A percentile compares a stretch with the other conserved stretches of the same genome.
Conservation (phyloP, 1,140 invertebrate genomes). For the Bombus pyrosoma region DNA sequence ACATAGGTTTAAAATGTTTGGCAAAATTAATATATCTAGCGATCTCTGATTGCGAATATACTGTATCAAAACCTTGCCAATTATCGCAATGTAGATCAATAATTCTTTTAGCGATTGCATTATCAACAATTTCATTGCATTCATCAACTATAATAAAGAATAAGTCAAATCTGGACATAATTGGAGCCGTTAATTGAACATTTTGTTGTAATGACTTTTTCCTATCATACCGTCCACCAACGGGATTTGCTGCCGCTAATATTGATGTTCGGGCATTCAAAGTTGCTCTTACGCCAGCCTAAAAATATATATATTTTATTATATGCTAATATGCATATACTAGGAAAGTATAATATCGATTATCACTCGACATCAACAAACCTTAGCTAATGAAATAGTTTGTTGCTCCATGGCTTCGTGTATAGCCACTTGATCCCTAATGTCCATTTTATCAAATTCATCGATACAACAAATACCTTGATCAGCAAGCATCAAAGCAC, state of each 20-base stretch:
- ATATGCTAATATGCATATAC: constrained; percentile 23
- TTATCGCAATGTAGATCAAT: constrained; percentile 96
- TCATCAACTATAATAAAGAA: constrained; percentile 99
- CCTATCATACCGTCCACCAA: constrained; percentile 97
- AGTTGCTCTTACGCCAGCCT: constrained; percentile 98
- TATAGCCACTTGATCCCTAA: constrained; percentile 98
- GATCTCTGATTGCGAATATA: constrained; percentile 94
- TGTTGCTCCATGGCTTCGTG: constrained; percentile 99
- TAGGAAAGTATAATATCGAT: constrained; percentile 10
- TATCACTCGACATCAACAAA: constrained; percentile 65
- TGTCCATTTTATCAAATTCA: constrained; percentile 99
- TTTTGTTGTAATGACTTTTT: constrained; percentile 98
- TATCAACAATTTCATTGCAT: constrained; percentile 96
- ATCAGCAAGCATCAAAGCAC: constrained; percentile 99
- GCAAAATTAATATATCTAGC: constrained; percentile 98
- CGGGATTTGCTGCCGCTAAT: constrained; percentile 98
- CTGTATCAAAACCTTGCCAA: constrained; percentile 88
- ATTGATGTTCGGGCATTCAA: constrained; percentile 99
- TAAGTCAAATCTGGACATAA: constrained; percentile 99
- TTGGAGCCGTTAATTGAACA: constrained; percentile 95
- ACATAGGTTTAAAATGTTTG: constrained; percentile 96
- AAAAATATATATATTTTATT: constrained; percentile 55
- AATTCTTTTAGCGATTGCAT: constrained; percentile 97
- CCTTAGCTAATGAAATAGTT: constrained; percentile 99
- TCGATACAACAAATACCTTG: constrained; percentile 99